Conservation (phyloP, 2,113 vertebrate genomes). For the Phyllopteryx taeniolatus region DNA sequence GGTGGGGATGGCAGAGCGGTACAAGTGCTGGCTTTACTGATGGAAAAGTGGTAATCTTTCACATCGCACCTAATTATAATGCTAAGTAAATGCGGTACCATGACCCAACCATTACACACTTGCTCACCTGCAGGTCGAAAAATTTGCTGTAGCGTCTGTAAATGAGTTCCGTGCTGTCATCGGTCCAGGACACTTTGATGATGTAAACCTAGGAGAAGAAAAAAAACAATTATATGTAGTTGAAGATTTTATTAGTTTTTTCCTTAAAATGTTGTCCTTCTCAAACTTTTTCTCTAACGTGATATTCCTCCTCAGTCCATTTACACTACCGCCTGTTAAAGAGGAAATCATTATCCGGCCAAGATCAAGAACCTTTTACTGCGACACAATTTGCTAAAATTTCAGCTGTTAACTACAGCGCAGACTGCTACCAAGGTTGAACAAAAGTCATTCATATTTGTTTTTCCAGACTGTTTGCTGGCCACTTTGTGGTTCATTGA, state of each 20-base stretch:
- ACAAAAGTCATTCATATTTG: neutral
- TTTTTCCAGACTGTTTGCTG: neutral
- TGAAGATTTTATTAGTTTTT: neutral
- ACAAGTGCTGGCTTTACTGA: neutral
- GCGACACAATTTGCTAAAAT: neutral
- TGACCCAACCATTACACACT: neutral
- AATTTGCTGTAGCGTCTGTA: conserved; percentile 98
- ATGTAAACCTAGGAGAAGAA: conserved; percentile 86
- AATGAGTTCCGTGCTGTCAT: conserved; percentile 87
- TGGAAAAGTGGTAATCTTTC: neutral
- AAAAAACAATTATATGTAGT: conserved; percentile 9
- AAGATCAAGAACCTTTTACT: neutral
- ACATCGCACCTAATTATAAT: neutral
- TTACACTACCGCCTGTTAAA: conserved; percentile 28
- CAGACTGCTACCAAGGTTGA: neutral
- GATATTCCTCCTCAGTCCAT: conserved; percentile 10
- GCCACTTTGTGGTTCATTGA: neutral
- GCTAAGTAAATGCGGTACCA: neutral
- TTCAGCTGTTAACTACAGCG: neutral
- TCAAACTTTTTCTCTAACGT: neutral
- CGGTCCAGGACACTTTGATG: conserved; percentile 95
- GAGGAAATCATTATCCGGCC: conserved; percentile 20
- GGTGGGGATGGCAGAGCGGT: conserved; percentile 27
- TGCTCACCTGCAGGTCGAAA: conserved; percentile 93
- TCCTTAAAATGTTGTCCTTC: neutral